These are phyloP conservation scores for Drosophila aff. DNA, from an alignment of 1,140 invertebrate species.

Conservation along the genomic window DNA sequence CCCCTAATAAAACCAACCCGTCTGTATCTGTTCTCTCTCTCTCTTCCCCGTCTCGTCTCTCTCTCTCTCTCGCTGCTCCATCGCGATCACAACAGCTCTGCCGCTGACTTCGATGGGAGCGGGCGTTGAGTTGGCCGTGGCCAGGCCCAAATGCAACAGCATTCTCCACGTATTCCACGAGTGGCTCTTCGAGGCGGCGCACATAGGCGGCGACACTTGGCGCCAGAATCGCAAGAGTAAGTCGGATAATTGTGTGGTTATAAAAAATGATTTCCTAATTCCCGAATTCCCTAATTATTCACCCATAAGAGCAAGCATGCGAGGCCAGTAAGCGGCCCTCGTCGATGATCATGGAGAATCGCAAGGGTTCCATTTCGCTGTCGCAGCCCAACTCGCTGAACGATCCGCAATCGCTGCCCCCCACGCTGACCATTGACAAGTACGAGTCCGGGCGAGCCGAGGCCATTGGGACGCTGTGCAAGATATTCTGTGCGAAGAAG, in stretches of 20 bases:
- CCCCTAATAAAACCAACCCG: slow-evolving; percentile 12
- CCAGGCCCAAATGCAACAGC: slow-evolving; percentile 95
- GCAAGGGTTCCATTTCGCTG: slow-evolving; percentile 83
- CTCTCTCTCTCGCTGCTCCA: neutral
- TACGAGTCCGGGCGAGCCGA: slow-evolving; percentile 95
- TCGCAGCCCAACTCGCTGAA: slow-evolving; percentile 84
- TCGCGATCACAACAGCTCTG: slow-evolving; percentile 61
- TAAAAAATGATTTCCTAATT: neutral
- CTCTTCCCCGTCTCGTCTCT: neutral
- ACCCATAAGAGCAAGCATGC: slow-evolving; percentile 75
- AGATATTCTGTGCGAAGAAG: slow-evolving; percentile 98
- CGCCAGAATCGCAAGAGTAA: slow-evolving; percentile 86
- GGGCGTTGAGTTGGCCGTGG: slow-evolving; percentile 89
- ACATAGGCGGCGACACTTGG: slow-evolving; percentile 91
- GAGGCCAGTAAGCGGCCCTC: slow-evolving; percentile 84
- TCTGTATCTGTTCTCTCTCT: slow-evolving; percentile 4
- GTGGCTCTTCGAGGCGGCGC: slow-evolving; percentile 98
- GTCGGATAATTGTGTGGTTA: neutral
- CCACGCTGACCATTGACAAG: slow-evolving; percentile 87
- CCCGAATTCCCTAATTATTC: too few species aligned
- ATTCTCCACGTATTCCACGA: slow-evolving; percentile 98
- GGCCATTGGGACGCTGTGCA: slow-evolving; percentile 96
- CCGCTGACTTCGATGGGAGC: slow-evolving; percentile 86
- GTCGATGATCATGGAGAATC: slow-evolving; percentile 85
- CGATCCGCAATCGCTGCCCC: slow-evolving; percentile 76